phyloP scores from a whole-genome alignment of 2,113 vertebrate genomes.

The Pygoscelis antarcticus region DNA sequence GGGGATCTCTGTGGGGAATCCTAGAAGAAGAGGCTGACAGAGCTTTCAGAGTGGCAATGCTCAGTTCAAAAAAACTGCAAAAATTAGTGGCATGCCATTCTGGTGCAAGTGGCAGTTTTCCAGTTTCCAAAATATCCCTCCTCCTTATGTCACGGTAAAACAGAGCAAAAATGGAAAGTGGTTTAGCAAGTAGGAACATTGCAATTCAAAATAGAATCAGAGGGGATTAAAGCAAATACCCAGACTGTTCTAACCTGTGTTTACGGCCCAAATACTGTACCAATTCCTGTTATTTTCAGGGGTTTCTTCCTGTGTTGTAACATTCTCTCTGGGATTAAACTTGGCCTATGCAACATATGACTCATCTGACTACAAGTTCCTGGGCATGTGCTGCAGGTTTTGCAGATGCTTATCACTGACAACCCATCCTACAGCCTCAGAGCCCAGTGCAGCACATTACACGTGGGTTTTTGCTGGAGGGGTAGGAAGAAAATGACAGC shows the following conservation, averaged over 20 bases:
- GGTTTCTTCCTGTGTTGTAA: constrained; percentile 22
- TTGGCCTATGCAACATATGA: neutral
- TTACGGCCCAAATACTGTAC: constrained; percentile 51
- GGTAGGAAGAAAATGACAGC: neutral
- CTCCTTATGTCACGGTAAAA: constrained; percentile 58
- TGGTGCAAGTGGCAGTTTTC: constrained; percentile 32
- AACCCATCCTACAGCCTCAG: neutral
- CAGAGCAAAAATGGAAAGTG: constrained; percentile 46
- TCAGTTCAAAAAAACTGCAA: neutral
- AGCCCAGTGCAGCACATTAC: neutral
- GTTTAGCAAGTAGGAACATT: constrained; percentile 60
- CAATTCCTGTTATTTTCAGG: constrained; percentile 34
- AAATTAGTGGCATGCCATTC: neutral
- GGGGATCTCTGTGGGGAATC: neutral
- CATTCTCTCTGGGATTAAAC: constrained; percentile 19
- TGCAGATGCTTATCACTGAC: neutral
- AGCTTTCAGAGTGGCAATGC: neutral
- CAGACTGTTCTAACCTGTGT: constrained; percentile 54
- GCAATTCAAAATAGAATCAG: constrained; percentile 71
- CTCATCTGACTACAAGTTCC: neutral
- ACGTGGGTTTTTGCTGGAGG: neutral
- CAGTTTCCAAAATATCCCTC: constrained; percentile 72
- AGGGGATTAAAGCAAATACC: constrained; percentile 54
- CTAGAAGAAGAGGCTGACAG: neutral
- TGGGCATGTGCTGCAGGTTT: neutral